phyloP scores from a whole-genome alignment of 37 sponge, comb jelly and placozoan species.

The Cladorhizidae sp. region DNA sequence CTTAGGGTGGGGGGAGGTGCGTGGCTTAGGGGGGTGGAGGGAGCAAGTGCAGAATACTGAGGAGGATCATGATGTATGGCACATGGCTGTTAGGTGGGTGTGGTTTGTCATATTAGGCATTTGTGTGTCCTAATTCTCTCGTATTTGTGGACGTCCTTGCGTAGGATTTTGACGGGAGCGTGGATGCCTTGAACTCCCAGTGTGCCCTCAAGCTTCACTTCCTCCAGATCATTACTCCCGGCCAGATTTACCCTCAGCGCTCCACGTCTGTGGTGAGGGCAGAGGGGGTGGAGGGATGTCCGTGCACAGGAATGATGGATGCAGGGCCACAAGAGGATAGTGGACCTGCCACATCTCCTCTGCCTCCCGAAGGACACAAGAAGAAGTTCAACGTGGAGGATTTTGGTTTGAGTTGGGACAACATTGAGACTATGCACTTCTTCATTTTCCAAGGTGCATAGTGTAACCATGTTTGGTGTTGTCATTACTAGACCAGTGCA shows the following conservation, averaged over 20 bases:
- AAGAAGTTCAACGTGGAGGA: slow-evolving; percentile 56
- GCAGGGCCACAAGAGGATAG: background rate
- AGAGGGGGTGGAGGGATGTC: background rate
- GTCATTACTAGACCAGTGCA: too few species aligned
- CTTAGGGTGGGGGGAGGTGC: too few species aligned
- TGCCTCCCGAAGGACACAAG: background rate
- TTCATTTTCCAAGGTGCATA: slow-evolving; percentile 69
- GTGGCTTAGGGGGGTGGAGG: too few species aligned
- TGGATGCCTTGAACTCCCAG: background rate
- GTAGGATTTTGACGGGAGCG: background rate
- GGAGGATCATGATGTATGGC: too few species aligned
- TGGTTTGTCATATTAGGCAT: too few species aligned
- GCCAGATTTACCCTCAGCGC: slow-evolving; percentile 42
- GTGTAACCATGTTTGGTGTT: too few species aligned
- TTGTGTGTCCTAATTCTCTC: background rate
- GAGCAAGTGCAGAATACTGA: too few species aligned
- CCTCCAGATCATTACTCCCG: slow-evolving; percentile 55
- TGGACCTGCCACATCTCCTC: background rate
- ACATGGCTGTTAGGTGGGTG: too few species aligned
- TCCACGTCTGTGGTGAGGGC: background rate
- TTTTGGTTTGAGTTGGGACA: slow-evolving; percentile 60
- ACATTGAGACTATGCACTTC: slow-evolving; percentile 53
- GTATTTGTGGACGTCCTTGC: background rate
- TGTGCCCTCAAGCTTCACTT: slow-evolving; percentile 35
- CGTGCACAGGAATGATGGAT: background rate